Evolutionary conservation across 2,797 vertebrate species (phyloP).

Genomic region (Pelodytes ibericus): DNA sequence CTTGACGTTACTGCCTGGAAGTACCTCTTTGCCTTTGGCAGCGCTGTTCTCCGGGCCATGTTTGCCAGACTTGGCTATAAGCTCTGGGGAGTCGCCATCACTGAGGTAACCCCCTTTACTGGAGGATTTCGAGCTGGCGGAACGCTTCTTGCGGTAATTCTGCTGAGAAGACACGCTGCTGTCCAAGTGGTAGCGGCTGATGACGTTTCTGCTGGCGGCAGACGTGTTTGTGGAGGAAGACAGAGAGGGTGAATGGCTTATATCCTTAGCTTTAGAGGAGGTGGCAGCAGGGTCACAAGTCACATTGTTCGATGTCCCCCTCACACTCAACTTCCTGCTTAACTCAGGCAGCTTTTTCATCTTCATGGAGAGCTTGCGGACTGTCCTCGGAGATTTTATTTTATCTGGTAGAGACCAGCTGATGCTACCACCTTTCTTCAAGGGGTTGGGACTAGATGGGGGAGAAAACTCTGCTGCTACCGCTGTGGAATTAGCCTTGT

Average conservation of each 20-base stretch:
- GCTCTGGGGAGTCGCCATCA: constrained; percentile 94
- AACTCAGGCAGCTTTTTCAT: constrained; percentile 98
- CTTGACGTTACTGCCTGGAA: constrained; percentile 71
- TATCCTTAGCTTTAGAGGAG: constrained; percentile 66
- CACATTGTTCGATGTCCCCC: constrained; percentile 79
- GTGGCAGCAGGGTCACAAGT: constrained; percentile 69
- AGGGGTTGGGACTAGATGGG: constrained; percentile 86
- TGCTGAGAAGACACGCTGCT: constrained; percentile 91
- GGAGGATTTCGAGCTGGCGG: constrained; percentile 82
- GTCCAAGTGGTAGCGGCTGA: constrained; percentile 95
- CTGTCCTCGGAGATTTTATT: constrained; percentile 96
- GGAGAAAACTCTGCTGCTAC: constrained; percentile 78
- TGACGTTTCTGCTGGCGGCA: constrained; percentile 88
- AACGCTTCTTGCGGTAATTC: constrained; percentile 86
- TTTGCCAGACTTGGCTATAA: constrained; percentile 89
- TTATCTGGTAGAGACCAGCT: constrained; percentile 97
- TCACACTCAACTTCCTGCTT: constrained; percentile 90
- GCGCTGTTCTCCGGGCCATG: constrained; percentile 79
- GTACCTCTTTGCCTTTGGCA: constrained; percentile 79
- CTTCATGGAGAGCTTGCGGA: constrained; percentile 97
- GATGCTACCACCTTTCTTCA: constrained; percentile 90
- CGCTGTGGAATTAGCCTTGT: constrained; percentile 71
- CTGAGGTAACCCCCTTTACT: constrained; percentile 96
- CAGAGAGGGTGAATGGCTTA: constrained; percentile 69
- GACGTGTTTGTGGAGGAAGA: constrained; percentile 72